phyloP scores from a whole-genome alignment of 2,888 invertebrate genomes.

The Cantharis rufa region DNA sequence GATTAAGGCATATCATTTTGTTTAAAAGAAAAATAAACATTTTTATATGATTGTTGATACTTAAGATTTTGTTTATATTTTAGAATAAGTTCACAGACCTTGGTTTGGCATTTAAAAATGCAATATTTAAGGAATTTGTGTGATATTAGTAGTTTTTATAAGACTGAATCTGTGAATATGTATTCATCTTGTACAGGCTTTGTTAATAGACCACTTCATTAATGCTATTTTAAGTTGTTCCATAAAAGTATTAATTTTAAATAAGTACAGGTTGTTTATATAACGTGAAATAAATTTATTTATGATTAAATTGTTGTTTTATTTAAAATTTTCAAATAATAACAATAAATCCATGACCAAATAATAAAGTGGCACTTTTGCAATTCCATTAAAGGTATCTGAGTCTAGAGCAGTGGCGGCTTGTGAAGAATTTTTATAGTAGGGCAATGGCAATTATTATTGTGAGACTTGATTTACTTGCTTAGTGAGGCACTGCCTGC shows the following conservation, averaged over 20 bases:
- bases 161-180: constrained; percentile 43
- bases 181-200: constrained; percentile 28
- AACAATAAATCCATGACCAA: too few species aligned
- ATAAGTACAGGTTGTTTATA: constrained; percentile 27
- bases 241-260: constrained; percentile 23
- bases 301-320: constrained; percentile 13
- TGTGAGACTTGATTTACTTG: too few species aligned
- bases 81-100: constrained; percentile 13
- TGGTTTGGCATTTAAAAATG: constrained; percentile 24
- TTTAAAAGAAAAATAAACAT: background rate
- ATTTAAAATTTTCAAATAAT: too few species aligned
- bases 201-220: constrained; percentile 19
- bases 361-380: too few species aligned
- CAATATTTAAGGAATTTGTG: constrained; percentile 33
- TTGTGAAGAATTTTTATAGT: too few species aligned
- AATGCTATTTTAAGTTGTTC: constrained; percentile 16
- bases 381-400: too few species aligned
- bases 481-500: too few species aligned
- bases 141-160: constrained; percentile 44
- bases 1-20: background rate
- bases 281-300: constrained; percentile 28
- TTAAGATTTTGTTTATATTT: background rate
- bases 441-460: too few species aligned
- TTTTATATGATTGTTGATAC: background rate
- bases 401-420: too few species aligned